These are phyloP conservation scores for Shargacucullia verbasci DNA, from an alignment of 2,888 invertebrate species.

Conservation along the genomic window DNA sequence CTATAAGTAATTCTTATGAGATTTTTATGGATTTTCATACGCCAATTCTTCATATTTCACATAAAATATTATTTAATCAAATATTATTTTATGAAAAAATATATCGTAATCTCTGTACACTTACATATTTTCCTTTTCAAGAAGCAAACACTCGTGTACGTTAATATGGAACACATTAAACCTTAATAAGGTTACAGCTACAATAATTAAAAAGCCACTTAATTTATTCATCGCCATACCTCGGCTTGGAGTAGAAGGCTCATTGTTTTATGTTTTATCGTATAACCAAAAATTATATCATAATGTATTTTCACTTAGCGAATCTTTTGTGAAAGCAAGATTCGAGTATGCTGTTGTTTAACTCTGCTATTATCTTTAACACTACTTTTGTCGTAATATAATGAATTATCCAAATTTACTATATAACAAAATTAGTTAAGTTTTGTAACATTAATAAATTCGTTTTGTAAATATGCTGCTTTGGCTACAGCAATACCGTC, in stretches of 20 bases:
- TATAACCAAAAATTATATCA: conserved; percentile 28
- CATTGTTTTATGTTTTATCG: conserved; percentile 34
- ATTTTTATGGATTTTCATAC: too few species aligned
- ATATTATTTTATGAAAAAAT: background rate
- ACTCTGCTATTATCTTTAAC: too few species aligned
- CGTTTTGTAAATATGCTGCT: too few species aligned
- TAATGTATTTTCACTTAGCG: conserved; percentile 1
- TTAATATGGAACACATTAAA: conserved; percentile 23
- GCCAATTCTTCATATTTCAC: background rate
- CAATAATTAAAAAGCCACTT: conserved; percentile 49
- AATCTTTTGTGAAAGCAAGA: too few species aligned
- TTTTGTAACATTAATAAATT: too few species aligned
- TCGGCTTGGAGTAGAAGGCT: conserved; percentile 17
- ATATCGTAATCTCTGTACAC: background rate
- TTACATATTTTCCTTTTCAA: background rate
- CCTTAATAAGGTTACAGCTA: conserved; percentile 33
- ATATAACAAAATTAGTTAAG: too few species aligned
- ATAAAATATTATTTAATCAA: background rate
- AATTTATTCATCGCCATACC: conserved; percentile 54
- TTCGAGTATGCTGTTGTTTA: too few species aligned
- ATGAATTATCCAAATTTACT: too few species aligned
- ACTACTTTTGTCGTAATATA: too few species aligned
- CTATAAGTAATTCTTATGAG: too few species aligned
- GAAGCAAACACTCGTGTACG: conserved; percentile 10
- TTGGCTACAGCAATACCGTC: too few species aligned